Base-by-base conservation (phyloP, 2,113 vertebrate genomes). In the Myotis yumanensis region DNA sequence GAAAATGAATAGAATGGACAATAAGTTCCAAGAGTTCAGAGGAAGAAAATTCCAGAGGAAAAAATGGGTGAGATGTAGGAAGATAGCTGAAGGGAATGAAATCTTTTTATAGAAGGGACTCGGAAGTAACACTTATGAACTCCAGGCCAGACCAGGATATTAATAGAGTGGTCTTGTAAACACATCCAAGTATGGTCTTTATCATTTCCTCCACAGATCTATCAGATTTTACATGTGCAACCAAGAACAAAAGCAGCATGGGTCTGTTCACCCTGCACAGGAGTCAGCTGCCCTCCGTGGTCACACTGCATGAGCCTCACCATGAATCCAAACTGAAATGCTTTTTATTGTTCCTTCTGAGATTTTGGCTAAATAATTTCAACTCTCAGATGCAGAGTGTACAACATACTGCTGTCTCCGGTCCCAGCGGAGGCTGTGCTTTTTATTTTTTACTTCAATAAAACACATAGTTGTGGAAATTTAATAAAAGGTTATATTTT, bases 341-440 rank as follows among this genome's bases (percentile, higher is more conserved):
- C 15, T 40, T 95, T 92, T 89, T 73, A 69, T 46, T 54, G 18
- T 23, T 80, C 23, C 43, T 86, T 82, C 73, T 92, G 30, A 12
- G 18, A 79, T 32, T 7, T 89, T 89, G n/a, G 23, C 37, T 90
- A 93, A 84, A 77, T 80, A 79, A 85, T 90, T 57, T 82, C 62
- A 86, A 2, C 64, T 91, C 68, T 64, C 22, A 4, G 40, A 88
- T 30, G 5, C 62, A 73, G 14, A 75, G 3, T 25, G 3, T 62
- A 69, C 73, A 11, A 79, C 30, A n/a, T 91, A 81, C 52, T 54
- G 37, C 35, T 86, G 82, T 83, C 77, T 96, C 54, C 43, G 32
- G 12, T 85, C 51, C 28, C 22, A 32, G 22, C 2, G 1, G 32
- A 90, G 8, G 43, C 10, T 22, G 11, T 80, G 7, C 5, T 11